Base-by-base conservation (phyloP, 2,888 invertebrate species). In the Apeira syringaria region DNA sequence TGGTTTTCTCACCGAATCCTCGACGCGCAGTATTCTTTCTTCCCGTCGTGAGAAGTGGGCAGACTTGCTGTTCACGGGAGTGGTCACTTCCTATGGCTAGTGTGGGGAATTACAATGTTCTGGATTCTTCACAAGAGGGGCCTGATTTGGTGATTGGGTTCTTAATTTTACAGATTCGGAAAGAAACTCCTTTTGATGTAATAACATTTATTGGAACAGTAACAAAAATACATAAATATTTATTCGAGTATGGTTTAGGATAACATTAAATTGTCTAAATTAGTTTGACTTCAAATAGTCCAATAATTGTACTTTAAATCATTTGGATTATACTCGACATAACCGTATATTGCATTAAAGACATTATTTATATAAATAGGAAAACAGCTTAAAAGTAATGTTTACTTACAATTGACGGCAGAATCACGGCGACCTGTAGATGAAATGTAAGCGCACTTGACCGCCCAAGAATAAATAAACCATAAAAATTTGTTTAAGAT, bases 1-100 rank as follows among this genome's bases (percentile, higher is more conserved):
- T 40, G 48, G 36, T 7, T 37, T n/a, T 65, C 71, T 72, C 47
- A 72, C 71, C 71, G 49, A 49, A 36, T 68, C 65, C 69, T 5
- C 57, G 72, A 62, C 13, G 69, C 63, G 69, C 2, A 43, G 29
- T 37, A 45, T 64, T 69, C 65, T 34, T 39, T 61, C 50, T 62
- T 60, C 55, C 15, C 27, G 20, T 17, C 13, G 9, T n/a, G 11
- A 2, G 12, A 20, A 20, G 7, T 6, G n/a, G 38, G 17, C 22
- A 9, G 12, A 6, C 1, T 2, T 30, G 9, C 9, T 24, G 9
- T 12, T 8, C 3, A 9, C 5, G 2, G 22, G 10, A 1, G 13
- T 5, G 11, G n/a, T 30, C 39, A 39, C 45, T 39, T 22, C 45
- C 34, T 39, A 45, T 10, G 34, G 3, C 33, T 37, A 33, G 24